These are phyloP conservation scores for Drosophila helvetica DNA, from an alignment of 2,888 invertebrate species.

Conservation along the genomic window DNA sequence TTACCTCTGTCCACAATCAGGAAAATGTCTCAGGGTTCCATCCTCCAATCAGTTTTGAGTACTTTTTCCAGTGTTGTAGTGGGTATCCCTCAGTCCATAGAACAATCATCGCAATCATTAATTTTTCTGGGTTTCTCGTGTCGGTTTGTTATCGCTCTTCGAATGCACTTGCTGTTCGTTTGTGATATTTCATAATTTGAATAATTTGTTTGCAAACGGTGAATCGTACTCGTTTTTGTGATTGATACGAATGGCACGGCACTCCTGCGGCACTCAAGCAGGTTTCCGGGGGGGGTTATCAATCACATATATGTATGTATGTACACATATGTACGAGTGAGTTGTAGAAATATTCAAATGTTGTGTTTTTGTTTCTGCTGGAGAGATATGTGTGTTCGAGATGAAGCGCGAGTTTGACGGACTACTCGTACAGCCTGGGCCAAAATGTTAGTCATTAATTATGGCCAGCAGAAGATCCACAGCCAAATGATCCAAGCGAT, in stretches of 20 bases:
- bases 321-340: too few species aligned
- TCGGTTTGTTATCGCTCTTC: conserved; percentile 32
- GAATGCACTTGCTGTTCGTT: conserved; percentile 44
- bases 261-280: conserved; percentile 64
- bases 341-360: conserved; percentile 62
- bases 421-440: conserved; percentile 68
- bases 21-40: too few species aligned
- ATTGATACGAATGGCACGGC: conserved; percentile 60
- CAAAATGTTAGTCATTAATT: conserved; percentile 79
- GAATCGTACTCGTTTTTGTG: conserved; percentile 66
- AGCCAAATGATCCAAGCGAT: conserved; percentile 51
- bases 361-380: conserved; percentile 2
- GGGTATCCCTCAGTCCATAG: background rate
- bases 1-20: too few species aligned
- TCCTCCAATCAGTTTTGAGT: too few species aligned
- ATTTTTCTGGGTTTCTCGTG: conserved; percentile 4
- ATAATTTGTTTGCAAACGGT: conserved; percentile 57
- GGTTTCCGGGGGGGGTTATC: conserved; percentile 62
- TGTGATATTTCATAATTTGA: conserved; percentile 54
- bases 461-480: conserved; percentile 51
- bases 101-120: fast-evolving
- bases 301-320: conserved; percentile 63
- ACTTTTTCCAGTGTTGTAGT: too few species aligned
- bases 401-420: conserved; percentile 78
- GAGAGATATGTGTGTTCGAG: conserved; percentile 57